Conservation (phyloP, 2,113 vertebrate species). For the Brachyhypopomus gauderio region DNA sequence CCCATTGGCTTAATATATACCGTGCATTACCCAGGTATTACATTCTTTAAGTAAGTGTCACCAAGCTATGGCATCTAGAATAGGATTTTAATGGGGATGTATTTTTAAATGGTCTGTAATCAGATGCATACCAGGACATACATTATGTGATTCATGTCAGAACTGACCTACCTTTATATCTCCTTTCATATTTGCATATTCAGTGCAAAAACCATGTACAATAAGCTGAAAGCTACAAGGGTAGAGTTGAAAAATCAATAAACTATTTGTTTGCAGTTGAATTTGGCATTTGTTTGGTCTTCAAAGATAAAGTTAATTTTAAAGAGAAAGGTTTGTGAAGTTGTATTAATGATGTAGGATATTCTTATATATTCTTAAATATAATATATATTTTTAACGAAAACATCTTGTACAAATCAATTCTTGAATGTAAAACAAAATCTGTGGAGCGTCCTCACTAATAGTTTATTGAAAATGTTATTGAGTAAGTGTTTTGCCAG, state of each 20-base stretch:
- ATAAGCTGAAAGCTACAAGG: conserved; percentile 8
- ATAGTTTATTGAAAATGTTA: no score
- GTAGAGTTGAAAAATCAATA: conserved; percentile 24
- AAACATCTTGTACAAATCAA: no score
- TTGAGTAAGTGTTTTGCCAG: no score
- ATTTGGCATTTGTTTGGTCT: not conserved
- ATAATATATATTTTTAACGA: no score
- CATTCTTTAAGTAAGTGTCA: no score
- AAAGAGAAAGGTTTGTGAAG: not conserved
- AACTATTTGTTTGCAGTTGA: conserved; percentile 41
- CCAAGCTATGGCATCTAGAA: not conserved
- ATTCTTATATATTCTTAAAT: no score
- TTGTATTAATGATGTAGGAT: no score
- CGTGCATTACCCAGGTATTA: no score
- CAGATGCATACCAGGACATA: not conserved
- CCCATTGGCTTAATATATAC: no score
- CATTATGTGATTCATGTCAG: not conserved
- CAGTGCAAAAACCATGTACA: conserved; percentile 31
- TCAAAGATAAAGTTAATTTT: not conserved
- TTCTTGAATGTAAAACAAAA: no score
- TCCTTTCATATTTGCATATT: conserved; percentile 29
- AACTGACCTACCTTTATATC: conserved; percentile 8
- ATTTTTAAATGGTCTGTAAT: conserved; percentile 6
- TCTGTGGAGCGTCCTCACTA: no score
- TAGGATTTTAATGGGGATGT: not conserved